These are phyloP conservation scores for Eublepharis macularius DNA, from an alignment of 2,113 vertebrate species.

Conservation along the genomic window DNA sequence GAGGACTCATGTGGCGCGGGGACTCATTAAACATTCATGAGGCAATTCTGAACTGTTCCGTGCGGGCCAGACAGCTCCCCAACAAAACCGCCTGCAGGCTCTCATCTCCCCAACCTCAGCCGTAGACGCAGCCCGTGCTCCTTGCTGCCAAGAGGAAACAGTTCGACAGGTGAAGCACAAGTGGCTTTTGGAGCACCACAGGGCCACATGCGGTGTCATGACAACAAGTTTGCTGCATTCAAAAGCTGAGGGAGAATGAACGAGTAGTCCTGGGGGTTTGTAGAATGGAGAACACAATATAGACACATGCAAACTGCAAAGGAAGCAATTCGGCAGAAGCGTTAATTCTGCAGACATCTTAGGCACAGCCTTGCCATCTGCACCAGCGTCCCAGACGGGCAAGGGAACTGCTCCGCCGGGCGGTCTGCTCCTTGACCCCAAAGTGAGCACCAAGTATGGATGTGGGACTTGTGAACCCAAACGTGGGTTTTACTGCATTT, in stretches of 20 bases:
- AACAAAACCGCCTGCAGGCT: neutral
- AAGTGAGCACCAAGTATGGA: neutral
- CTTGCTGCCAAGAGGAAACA: accelerated
- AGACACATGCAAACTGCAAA: neutral
- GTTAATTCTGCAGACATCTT: neutral
- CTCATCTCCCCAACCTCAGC: neutral
- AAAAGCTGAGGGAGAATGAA: constrained; percentile 3
- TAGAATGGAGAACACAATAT: neutral
- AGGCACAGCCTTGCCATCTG: neutral
- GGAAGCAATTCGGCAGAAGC: neutral
- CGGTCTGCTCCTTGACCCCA: neutral
- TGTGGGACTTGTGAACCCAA: neutral
- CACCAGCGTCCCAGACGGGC: neutral
- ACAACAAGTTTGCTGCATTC: accelerated
- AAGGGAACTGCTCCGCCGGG: neutral
- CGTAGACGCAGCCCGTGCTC: neutral
- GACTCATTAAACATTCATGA: neutral
- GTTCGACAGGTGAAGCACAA: constrained; percentile 14
- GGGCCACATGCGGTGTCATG: neutral
- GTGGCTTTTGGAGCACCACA: neutral
- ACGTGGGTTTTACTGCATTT: too few species aligned
- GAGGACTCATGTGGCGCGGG: neutral
- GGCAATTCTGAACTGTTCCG: neutral
- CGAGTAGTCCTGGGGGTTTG: neutral
- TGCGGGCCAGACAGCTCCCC: neutral